A percentile compares a stretch with the other conserved stretches of the same genome.
phyloP scores from a whole-genome alignment of 2,113 vertebrate species.

The Varanus salvator region DNA sequence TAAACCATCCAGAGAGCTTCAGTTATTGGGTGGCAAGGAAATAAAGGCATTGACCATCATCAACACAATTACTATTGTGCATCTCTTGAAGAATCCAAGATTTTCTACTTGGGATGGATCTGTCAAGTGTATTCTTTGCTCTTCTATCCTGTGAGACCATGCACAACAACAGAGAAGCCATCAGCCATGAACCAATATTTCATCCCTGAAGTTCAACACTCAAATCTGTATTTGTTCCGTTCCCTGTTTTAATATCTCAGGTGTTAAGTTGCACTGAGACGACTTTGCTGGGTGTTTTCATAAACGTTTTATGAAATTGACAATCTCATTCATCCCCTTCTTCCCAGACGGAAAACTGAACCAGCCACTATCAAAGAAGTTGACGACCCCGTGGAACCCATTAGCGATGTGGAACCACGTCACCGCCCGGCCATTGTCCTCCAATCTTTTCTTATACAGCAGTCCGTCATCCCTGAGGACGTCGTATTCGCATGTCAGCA shows the following conservation, averaged over 20 bases:
- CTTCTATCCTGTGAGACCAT: not conserved
- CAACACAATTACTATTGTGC: no score
- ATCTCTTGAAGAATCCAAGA: no score
- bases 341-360: slow-evolving; percentile 72
- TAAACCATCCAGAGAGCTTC: no score
- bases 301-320: slow-evolving; percentile 74
- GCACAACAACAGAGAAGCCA: not conserved
- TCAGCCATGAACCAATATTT: not conserved
- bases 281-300: not conserved
- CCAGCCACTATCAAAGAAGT: slow-evolving; percentile 63
- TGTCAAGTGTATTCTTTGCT: not conserved
- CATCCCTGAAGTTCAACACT: not conserved
- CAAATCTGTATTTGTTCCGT: not conserved
- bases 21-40: no score
- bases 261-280: not conserved
- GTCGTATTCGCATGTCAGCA: slow-evolving; percentile 88
- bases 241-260: not conserved
- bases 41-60: no score
- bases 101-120: not conserved
- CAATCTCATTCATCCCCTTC: slow-evolving; percentile 64
- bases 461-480: slow-evolving; percentile 84
- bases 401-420: slow-evolving; percentile 79
- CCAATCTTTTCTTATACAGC: slow-evolving; percentile 84
- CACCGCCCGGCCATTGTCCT: slow-evolving; percentile 79
- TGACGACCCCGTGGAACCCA: slow-evolving; percentile 81